Evolutionary conservation across 2,888 invertebrate species (phyloP).

Genomic region (Aleiodes leptofemur): DNA sequence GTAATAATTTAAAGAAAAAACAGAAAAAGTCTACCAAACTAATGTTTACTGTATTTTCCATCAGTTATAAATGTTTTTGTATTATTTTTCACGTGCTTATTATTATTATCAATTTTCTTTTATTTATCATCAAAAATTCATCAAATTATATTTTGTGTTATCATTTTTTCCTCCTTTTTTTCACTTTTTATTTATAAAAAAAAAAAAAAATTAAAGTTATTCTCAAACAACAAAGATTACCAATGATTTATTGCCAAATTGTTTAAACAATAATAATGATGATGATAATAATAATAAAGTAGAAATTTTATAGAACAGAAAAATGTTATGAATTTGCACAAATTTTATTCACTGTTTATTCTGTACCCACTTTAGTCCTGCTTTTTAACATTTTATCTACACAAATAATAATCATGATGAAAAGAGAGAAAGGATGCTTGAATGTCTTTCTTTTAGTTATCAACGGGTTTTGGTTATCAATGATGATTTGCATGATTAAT

Average conservation of each 20-base stretch:
- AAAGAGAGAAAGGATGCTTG: no score
- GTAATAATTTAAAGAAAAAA: no score
- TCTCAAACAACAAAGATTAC: background rate
- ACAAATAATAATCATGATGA: no score
- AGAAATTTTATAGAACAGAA: constrained; percentile 18
- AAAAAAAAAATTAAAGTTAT: background rate
- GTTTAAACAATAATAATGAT: constrained; percentile 13
- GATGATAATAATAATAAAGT: constrained; percentile 27
- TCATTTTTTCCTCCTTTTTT: background rate
- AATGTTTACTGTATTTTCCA: no score
- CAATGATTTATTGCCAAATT: background rate
- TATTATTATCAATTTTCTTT: background rate
- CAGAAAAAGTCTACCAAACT: no score
- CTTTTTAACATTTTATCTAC: background rate
- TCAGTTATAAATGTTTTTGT: background rate
- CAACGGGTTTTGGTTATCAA: no score
- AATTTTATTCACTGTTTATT: constrained; percentile 28
- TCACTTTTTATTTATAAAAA: background rate
- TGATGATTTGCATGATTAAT: no score
- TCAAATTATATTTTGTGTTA: background rate
- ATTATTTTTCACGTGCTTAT: constrained; percentile 2
- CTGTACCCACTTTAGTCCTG: constrained; percentile 34
- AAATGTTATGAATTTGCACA: constrained; percentile 15
- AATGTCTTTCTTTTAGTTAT: no score
- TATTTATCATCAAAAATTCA: no score